Percentiles rank a stretch among this genome's conserved stretches.
phyloP scores from a whole-genome alignment of 2,888 invertebrate genomes.

The Dorcus parallelipipedus region DNA sequence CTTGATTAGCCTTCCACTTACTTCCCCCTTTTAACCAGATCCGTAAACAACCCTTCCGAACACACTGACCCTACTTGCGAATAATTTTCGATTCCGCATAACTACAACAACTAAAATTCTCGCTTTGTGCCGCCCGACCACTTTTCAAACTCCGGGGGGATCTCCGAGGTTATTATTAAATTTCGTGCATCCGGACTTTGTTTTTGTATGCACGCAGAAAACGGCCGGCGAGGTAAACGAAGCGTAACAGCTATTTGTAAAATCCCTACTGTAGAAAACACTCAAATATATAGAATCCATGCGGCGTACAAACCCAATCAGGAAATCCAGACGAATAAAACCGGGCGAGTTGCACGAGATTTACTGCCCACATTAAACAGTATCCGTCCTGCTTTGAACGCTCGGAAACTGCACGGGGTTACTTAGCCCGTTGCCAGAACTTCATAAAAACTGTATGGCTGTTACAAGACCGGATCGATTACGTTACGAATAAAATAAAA shows the following conservation, averaged over 20 bases:
- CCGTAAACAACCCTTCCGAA: too few species aligned
- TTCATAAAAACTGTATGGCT: not conserved
- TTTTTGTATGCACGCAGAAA: not conserved
- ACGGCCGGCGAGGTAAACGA: not conserved
- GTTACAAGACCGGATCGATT: not conserved
- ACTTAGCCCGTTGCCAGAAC: conserved; percentile 4
- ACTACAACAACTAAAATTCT: too few species aligned
- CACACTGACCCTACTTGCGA: too few species aligned
- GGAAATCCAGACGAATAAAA: conserved; percentile 30
- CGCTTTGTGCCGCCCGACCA: too few species aligned
- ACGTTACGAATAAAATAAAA: not conserved
- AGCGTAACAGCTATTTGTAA: conserved; percentile 16
- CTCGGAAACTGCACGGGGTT: conserved; percentile 16
- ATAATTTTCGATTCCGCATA: too few species aligned
- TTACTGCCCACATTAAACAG: conserved; percentile 27
- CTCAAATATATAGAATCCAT: conserved; percentile 29
- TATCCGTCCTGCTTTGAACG: conserved; percentile 18
- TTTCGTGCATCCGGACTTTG: too few species aligned
- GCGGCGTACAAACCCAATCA: conserved; percentile 29
- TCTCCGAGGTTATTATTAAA: too few species aligned
- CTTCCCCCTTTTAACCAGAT: too few species aligned
- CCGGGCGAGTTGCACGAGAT: conserved; percentile 24
- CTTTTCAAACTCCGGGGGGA: too few species aligned
- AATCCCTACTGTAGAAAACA: conserved; percentile 17
- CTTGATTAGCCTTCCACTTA: too few species aligned